Conservation (phyloP, 2,113 vertebrate genomes). For the Todiramphus chloris region DNA sequence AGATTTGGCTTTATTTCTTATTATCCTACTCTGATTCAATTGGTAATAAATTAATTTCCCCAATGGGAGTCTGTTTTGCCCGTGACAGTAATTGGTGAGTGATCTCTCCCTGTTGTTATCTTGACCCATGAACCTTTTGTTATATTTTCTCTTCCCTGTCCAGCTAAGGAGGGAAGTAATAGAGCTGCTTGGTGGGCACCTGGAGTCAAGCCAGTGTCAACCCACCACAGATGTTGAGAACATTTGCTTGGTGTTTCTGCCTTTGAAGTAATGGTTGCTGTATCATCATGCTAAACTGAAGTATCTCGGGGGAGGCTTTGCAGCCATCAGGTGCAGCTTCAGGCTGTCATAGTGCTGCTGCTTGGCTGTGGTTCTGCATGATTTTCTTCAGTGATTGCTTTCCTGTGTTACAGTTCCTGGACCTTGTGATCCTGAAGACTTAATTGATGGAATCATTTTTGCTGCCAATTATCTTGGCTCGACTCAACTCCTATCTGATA, state of each 20-base stretch:
- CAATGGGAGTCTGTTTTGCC: background rate
- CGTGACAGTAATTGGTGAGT: background rate
- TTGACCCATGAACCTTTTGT: background rate
- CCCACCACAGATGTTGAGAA: background rate
- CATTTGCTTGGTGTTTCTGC: background rate
- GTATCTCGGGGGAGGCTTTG: background rate
- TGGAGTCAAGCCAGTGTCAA: background rate
- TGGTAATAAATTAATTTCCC: background rate
- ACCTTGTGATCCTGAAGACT: constrained; percentile 96
- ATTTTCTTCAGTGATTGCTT: constrained; percentile 2
- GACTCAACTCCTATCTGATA: constrained; percentile 95
- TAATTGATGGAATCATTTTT: constrained; percentile 98
- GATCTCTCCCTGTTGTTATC: no score
- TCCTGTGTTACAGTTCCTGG: constrained; percentile 87
- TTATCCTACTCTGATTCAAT: background rate
- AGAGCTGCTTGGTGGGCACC: background rate
- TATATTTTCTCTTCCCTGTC: background rate
- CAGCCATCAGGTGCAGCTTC: background rate
- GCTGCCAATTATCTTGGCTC: constrained; percentile 97
- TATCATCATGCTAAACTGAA: background rate
- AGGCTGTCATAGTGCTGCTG: background rate
- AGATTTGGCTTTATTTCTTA: background rate
- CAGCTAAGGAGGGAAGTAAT: background rate
- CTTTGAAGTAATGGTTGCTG: background rate
- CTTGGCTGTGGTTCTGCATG: background rate